Evolutionary conservation across 2,113 vertebrate genomes (phyloP).

Genomic region (Gallinago paraguaiae): DNA sequence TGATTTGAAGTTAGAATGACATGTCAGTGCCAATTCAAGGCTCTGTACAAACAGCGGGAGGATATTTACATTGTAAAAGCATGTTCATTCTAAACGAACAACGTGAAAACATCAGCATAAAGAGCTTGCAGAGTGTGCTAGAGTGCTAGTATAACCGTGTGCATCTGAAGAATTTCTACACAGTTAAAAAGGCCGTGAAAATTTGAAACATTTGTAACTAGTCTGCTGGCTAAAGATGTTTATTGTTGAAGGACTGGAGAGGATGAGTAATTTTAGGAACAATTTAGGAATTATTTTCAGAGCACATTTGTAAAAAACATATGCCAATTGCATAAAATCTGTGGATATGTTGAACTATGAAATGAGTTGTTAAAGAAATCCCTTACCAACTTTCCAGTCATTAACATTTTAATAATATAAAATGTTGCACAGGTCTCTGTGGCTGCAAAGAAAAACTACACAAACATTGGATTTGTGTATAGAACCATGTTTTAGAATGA

Average conservation of each 20-base stretch:
- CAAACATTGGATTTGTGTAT: not conserved
- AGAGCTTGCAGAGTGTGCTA: not conserved
- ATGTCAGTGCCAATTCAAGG: not conserved
- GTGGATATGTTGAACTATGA: not conserved
- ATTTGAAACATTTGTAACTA: not conserved
- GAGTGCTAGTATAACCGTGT: not conserved
- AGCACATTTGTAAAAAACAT: not conserved
- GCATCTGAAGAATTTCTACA: not conserved
- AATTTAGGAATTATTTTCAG: constrained; percentile 15
- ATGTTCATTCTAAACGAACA: not conserved
- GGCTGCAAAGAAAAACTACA: not conserved
- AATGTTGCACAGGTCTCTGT: not conserved
- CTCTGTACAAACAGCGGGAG: not conserved
- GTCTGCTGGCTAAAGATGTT: not conserved
- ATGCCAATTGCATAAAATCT: not conserved
- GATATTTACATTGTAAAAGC: constrained; percentile 12
- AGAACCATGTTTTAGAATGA: not conserved
- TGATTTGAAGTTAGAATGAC: not conserved
- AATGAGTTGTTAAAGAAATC: not conserved
- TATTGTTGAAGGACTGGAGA: not conserved
- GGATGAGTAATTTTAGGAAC: not conserved
- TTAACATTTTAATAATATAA: not conserved
- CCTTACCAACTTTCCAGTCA: not conserved
- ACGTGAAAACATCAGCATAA: not conserved
- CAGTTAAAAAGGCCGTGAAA: not conserved